Conservation (phyloP, 2,797 vertebrate genomes). For the Gymnopithys bicolor region DNA sequence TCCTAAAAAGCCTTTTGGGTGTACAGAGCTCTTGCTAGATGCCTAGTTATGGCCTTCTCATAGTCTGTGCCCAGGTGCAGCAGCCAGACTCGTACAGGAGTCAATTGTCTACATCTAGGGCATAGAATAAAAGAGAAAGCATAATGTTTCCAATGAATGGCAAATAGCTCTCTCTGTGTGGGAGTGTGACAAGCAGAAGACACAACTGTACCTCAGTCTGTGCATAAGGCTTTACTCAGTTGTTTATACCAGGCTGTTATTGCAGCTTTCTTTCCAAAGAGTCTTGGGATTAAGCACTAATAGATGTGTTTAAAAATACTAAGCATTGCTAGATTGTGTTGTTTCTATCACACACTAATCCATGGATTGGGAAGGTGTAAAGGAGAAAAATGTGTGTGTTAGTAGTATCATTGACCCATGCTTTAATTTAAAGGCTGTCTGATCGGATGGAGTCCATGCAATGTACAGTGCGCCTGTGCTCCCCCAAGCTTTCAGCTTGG, state of each 20-base stretch:
- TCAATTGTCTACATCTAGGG: neutral
- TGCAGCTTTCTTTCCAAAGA: neutral
- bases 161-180: neutral
- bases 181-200: neutral
- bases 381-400: neutral
- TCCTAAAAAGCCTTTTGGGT: neutral
- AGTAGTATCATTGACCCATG: neutral
- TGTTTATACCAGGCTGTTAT: neutral
- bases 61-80: neutral
- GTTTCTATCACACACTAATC: neutral
- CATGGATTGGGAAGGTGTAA: neutral
- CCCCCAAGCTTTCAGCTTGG: constrained; percentile 79
- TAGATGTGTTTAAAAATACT: neutral
- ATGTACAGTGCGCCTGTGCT: constrained; percentile 80
- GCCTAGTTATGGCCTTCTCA: neutral
- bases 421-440: constrained; percentile 74
- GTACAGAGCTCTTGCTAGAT: neutral
- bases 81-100: neutral
- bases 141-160: neutral
- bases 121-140: neutral
- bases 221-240: neutral
- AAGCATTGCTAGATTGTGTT: accelerated
- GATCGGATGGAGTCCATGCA: constrained; percentile 79
- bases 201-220: neutral
- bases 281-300: neutral